Conservation (phyloP, 2,113 vertebrate species). For the Condylura cristata region DNA sequence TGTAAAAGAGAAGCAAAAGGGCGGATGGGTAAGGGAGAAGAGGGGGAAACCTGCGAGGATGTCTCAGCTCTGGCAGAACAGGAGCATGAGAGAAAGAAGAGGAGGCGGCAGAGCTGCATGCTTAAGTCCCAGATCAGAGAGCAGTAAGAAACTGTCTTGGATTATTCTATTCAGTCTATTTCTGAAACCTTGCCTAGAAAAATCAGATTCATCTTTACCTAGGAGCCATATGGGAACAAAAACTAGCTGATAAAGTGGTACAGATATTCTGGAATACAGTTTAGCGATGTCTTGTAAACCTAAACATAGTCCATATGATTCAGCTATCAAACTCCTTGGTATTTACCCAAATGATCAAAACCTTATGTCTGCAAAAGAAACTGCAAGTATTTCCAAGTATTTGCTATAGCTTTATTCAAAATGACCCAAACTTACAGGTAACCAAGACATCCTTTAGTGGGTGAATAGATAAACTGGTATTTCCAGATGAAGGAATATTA, state of each 20-base stretch:
- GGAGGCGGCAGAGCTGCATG: fast-evolving
- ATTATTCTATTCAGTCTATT: not conserved
- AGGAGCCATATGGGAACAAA: not conserved
- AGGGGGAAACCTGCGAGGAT: not conserved
- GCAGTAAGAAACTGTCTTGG: not conserved
- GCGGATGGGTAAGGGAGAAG: not conserved
- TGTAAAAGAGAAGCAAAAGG: not conserved
- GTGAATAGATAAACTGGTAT: not conserved
- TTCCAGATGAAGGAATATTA: not conserved
- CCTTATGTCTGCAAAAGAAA: not conserved
- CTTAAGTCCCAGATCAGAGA: not conserved
- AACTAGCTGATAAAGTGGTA: not conserved
- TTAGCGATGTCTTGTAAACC: not conserved
- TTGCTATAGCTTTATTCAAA: not conserved
- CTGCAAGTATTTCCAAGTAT: not conserved
- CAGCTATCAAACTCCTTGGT: not conserved
- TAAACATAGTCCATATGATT: not conserved
- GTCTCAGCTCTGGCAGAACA: not conserved
- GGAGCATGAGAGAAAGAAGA: not conserved
- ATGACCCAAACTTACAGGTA: not conserved
- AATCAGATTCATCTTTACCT: not conserved
- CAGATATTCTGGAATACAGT: not conserved
- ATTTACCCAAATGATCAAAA: not conserved
- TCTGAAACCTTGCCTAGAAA: not conserved
- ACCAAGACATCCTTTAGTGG: not conserved